Evolutionary conservation across 2,888 invertebrate species (phyloP), one percentile per base, ranked within the genome.

Genomic region (Lingula anatina): DNA sequence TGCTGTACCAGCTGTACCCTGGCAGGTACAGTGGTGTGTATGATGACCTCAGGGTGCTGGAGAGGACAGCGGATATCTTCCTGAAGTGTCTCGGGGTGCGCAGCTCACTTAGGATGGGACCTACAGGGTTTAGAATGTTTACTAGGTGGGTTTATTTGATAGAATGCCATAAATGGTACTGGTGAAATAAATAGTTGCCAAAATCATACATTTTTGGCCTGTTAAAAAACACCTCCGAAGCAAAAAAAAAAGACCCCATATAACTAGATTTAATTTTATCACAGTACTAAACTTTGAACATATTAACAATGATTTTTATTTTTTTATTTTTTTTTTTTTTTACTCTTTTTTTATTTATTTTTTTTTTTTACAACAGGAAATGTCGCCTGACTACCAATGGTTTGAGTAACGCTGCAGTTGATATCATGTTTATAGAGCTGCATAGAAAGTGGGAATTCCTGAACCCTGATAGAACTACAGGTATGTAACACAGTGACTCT

Each of bases 41-140:
- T 57, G 70, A 71, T 9, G 68, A 68, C 47, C 56, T 78, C 28
- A 61, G 77, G 25, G 57, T 80, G 25, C 57, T 79, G 41, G 78
- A 80, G 52, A 66, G 73, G 40, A 70, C 78, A 23, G 77, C 78
- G 21, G 74, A 76, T 36, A 67, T 80, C 28, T 80, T 75, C 56
- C 68, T 77, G 55, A 68, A 69, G 27, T 70, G 70, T 49, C 61
- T 76, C 18, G 71, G 74, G 23, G 64, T 74, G 9, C 53, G 71
- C 44, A 70, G 68, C n/a, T 58, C 65, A 5, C 55, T 64, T 31
- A 58, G 68, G 15, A 65, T 77, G 43, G 71, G 71, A 12, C 62
- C 71, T 1, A 68, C 71, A 9, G 70, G 65, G 26, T 74, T 73
- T 51, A 55, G 73, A 40, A 69, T 65, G 26, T 78, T 78, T 61